Conservation (phyloP, 2,888 invertebrate genomes). For the Desoria tigrina region DNA sequence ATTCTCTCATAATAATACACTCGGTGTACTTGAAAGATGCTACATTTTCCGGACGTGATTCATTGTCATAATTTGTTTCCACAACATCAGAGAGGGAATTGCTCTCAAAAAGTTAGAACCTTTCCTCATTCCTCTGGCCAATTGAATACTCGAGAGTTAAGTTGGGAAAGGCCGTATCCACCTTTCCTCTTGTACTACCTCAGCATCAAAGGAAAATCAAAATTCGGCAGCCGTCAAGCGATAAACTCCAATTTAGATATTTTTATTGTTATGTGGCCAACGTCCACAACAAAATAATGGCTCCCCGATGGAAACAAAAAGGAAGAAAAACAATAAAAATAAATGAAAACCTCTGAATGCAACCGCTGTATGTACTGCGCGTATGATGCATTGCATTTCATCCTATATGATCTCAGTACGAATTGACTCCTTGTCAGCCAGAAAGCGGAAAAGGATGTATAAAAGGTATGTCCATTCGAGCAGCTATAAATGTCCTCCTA, state of each 20-base stretch:
- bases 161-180: neutral
- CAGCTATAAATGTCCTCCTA: neutral
- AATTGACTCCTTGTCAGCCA: conserved; percentile 4
- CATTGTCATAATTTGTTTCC: conserved; percentile 3
- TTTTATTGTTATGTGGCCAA: conserved; percentile 52
- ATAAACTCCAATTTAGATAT: conserved; percentile 51
- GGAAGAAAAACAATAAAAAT: conserved; percentile 48
- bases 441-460: conserved; percentile 4
- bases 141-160: neutral
- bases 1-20: no score
- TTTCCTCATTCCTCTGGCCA: neutral
- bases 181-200: neutral
- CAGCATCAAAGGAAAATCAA: conserved; percentile 39
- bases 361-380: neutral
- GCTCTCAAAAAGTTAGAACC: neutral
- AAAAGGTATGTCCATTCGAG: neutral
- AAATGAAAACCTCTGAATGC: conserved; percentile 45
- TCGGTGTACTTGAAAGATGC: neutral
- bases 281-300: conserved; percentile 49
- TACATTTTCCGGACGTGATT: conserved; percentile 1
- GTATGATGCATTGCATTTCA: neutral
- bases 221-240: conserved; percentile 47
- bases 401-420: no score
- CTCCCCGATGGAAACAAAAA: conserved; percentile 43
- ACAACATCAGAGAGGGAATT: conserved; percentile 1